A percentile compares a stretch with the other conserved stretches of the same genome.
These are phyloP conservation scores for Heterotis niloticus DNA, from an alignment of 2,113 vertebrate genomes.

Conservation along the genomic window DNA sequence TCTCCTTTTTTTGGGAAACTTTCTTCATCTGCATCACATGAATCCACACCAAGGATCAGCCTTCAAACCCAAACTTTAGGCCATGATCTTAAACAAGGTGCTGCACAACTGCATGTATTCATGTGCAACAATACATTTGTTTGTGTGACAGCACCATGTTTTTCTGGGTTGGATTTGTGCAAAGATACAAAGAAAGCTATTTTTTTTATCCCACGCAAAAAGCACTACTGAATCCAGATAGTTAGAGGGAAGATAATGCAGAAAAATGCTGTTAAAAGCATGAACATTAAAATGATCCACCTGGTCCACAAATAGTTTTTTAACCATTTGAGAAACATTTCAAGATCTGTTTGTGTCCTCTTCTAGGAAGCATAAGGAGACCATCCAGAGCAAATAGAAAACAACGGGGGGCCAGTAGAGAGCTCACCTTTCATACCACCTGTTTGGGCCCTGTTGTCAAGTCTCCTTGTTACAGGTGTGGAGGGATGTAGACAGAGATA, in stretches of 20 bases:
- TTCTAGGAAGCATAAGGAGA: neutral
- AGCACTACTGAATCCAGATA: neutral
- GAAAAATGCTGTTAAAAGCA: neutral
- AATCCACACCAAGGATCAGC: no score
- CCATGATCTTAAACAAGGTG: no score
- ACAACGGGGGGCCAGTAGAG: neutral
- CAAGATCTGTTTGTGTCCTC: neutral
- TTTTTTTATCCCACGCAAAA: neutral
- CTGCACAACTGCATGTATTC: no score
- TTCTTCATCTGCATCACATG: neutral
- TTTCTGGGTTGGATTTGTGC: no score
- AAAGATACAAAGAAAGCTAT: no score
- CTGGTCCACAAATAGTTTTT: neutral
- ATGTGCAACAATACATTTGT: no score
- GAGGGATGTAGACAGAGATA: neutral
- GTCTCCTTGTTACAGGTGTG: neutral
- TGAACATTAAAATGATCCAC: neutral
- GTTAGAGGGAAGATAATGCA: neutral
- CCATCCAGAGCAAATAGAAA: neutral
- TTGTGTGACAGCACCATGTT: no score
- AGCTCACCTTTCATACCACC: neutral
- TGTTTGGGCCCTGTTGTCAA: neutral
- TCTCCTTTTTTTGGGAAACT: neutral
- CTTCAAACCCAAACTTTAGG: no score
- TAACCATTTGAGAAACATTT: neutral